Conservation (phyloP, 1,140 invertebrate species). For the Panagrolaimus sp. region DNA sequence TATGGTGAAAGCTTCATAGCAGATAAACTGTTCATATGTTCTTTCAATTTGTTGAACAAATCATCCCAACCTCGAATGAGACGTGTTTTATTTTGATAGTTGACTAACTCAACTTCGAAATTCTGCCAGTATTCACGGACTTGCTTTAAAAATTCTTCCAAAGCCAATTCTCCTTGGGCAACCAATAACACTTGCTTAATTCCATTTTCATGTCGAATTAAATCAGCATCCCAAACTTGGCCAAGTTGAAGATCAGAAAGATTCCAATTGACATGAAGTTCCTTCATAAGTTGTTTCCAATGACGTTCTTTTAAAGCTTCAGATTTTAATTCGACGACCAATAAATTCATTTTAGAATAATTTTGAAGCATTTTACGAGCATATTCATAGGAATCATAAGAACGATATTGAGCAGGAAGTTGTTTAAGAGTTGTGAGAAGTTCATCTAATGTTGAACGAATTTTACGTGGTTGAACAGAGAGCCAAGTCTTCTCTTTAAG, state of each 20-base stretch:
- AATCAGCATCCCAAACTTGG: slow-evolving; percentile 96
- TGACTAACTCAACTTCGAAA: slow-evolving; percentile 92
- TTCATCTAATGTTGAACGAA: slow-evolving; percentile 85
- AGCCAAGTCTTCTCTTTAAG: slow-evolving; percentile 96
- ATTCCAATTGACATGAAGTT: slow-evolving; percentile 87
- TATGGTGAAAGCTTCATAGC: slow-evolving; percentile 99
- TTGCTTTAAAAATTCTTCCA: slow-evolving; percentile 98
- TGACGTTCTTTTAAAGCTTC: slow-evolving; percentile 99
- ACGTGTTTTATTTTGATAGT: slow-evolving; percentile 96
- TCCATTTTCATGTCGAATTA: slow-evolving; percentile 86
- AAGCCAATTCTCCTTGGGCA: slow-evolving; percentile 97
- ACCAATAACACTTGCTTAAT: slow-evolving; percentile 93
- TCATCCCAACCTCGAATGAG: slow-evolving; percentile 99
- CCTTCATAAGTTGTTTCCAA: slow-evolving; percentile 93
- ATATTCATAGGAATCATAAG: slow-evolving; percentile 95
- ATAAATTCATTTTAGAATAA: slow-evolving; percentile 93
- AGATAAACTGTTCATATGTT: slow-evolving; percentile 90
- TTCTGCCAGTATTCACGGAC: slow-evolving; percentile 95
- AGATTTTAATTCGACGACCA: slow-evolving; percentile 94
- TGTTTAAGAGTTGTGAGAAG: slow-evolving; percentile 89
- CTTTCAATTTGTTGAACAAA: slow-evolving; percentile 82
- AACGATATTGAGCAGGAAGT: slow-evolving; percentile 83
- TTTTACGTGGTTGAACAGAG: slow-evolving; percentile 83
- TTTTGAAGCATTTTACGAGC: slow-evolving; percentile 88
- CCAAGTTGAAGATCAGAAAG: slow-evolving; percentile 89